Evolutionary conservation across 2,888 invertebrate genomes (phyloP).

Genomic region (Diarsia brunnea): DNA sequence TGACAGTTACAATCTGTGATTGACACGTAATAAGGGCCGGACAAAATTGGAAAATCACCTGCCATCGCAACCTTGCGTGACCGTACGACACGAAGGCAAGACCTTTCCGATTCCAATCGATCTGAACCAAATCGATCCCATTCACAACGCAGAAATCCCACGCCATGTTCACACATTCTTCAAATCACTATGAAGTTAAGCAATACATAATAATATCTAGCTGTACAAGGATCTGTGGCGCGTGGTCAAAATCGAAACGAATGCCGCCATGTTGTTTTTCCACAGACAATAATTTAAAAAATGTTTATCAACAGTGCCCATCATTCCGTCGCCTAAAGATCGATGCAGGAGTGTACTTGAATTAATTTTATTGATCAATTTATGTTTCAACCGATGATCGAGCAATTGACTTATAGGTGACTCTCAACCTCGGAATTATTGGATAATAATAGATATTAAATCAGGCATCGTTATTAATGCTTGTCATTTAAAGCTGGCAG

Average conservation of each 20-base stretch:
- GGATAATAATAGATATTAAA: constrained; percentile 20
- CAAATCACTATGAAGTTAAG: constrained; percentile 8
- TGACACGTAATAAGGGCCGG: constrained; percentile 13
- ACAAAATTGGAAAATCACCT: constrained; percentile 1
- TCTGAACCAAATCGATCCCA: constrained; percentile 35
- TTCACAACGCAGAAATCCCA: constrained; percentile 33
- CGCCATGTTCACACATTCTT: constrained; percentile 38
- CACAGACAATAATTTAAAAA: background rate
- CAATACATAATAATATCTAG: constrained; percentile 17
- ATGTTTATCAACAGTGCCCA: background rate
- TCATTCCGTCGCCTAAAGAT: background rate
- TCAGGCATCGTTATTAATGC: constrained; percentile 4
- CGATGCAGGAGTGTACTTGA: background rate
- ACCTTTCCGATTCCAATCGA: constrained; percentile 32
- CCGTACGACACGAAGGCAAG: constrained; percentile 1
- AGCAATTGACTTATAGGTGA: constrained; percentile 45
- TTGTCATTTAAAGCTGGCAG: background rate
- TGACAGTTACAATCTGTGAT: background rate
- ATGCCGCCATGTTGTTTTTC: background rate
- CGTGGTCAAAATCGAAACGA: background rate
- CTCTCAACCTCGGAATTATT: constrained; percentile 34
- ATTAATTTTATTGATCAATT: constrained; percentile 34
- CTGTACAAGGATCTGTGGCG: background rate
- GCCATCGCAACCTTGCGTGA: constrained; percentile 34
- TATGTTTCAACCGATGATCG: constrained; percentile 26